phyloP scores from a whole-genome alignment of 1,140 invertebrate genomes.

The Euura saliciscinereae region DNA sequence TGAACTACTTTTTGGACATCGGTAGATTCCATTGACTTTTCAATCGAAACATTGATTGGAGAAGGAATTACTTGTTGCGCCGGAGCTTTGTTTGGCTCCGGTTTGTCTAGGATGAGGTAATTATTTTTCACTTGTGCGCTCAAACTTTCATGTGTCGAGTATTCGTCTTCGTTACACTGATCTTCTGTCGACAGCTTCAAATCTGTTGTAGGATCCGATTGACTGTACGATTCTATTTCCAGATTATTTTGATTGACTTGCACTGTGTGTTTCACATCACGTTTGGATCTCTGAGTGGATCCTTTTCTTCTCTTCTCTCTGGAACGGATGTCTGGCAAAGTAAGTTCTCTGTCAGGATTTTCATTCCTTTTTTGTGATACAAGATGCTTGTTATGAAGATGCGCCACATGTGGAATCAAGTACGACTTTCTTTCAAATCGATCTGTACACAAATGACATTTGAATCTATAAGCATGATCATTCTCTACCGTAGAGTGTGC shows the following conservation, averaged over 20 bases:
- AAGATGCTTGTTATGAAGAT: not conserved
- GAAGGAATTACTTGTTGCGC: no score
- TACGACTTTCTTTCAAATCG: not conserved
- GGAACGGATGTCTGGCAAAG: not conserved
- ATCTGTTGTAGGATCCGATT: not conserved
- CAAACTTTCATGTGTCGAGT: not conserved
- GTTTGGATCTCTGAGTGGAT: not conserved
- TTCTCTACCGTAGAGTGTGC: not conserved
- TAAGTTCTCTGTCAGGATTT: not conserved
- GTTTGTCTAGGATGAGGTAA: no score
- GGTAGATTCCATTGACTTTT: no score
- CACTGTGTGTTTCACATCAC: not conserved
- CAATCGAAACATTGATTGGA: no score
- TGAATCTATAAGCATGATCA: not conserved
- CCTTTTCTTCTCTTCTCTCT: not conserved
- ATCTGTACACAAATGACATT: not conserved
- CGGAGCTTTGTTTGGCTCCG: no score
- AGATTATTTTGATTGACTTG: not conserved
- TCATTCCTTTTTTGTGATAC: not conserved
- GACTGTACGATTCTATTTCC: not conserved
- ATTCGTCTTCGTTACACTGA: not conserved
- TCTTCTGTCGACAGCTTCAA: not conserved
- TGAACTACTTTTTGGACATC: no score
- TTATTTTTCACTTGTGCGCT: no score
- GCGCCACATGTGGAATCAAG: not conserved